Base-by-base conservation (phyloP, 2,113 vertebrate genomes). In the Progne subis region DNA sequence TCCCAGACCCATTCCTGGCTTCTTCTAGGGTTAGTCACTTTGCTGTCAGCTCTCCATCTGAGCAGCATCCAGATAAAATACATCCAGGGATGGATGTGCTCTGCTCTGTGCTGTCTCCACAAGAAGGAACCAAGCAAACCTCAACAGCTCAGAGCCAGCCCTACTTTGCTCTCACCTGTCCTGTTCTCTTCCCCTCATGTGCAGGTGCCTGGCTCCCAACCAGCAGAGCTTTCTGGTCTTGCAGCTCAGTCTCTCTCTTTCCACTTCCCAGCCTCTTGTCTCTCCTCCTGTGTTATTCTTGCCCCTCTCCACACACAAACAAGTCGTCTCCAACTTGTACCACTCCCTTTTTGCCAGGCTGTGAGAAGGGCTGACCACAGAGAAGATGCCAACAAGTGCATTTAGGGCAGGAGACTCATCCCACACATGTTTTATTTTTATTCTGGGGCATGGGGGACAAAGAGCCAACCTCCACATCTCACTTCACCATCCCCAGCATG, bases 371-470 rank as follows among this genome's bases (percentile, higher is more conserved):
- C 2, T 61, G 46, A 39, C 28, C 16, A 12, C 1, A 4, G 16
- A 86, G n/a, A 52, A 71, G 44, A 37, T 8, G 19, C 28, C 75
- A 87, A 28, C 4, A 29, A 1, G 1, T 43, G 41, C 16, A 44
- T 71, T 56, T 61, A 50, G 16, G 19, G 6, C 13, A 37, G 14
- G 20, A 77, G 12, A 31, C 31, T 14, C 8, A 1, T 21, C 9
- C 9, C 31, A 78, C 32, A 23, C 1, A 8, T 8, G 55, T 52
- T 93, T 28, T 44, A 19, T n/a, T 28, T n/a, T 53, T 53, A 16
- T 43, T 37, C 43, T 8, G 12, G 12, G 3, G 3, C 4, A 14
- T 1, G 5, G 16, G 11, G 21, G 3, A 0, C 6, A 52, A 85
- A 71, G 8, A 8, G 3, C 4, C 65, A 71, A 31, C 26, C 26